Conservation (phyloP, 1,140 invertebrate species). For the Camponotus pennsylvanicus region DNA sequence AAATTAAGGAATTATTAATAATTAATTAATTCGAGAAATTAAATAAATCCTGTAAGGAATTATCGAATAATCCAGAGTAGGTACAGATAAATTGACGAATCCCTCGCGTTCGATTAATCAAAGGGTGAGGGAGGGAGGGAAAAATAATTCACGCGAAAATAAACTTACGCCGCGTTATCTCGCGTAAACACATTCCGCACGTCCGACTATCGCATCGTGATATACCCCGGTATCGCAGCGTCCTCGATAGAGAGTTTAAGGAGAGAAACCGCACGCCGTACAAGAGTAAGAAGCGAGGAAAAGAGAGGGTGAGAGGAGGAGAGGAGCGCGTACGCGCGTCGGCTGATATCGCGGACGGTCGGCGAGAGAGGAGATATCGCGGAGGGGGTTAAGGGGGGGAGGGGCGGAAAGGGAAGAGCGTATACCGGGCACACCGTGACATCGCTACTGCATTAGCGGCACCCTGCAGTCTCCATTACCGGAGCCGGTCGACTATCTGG, state of each 20-base stretch:
- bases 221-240: constrained; percentile 57
- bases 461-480: constrained; percentile 83
- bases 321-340: neutral
- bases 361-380: constrained; percentile 46
- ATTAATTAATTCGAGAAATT: too few species aligned
- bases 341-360: constrained; percentile 66
- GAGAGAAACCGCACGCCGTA: constrained; percentile 21
- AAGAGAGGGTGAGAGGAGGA: constrained; percentile 6
- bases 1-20: too few species aligned
- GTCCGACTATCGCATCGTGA: constrained; percentile 67
- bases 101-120: constrained; percentile 49
- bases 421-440: constrained; percentile 80
- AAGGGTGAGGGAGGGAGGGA: neutral
- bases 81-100: neutral
- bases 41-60: too few species aligned
- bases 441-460: constrained; percentile 85
- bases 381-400: constrained; percentile 55
- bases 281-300: neutral
- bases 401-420: constrained; percentile 68
- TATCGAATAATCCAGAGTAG: too few species aligned
- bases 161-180: constrained; percentile 47
- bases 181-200: constrained; percentile 63
- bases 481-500: constrained; percentile 75
- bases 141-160: constrained; percentile 8
- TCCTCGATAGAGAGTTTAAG: constrained; percentile 67